Percentiles rank a stretch among this genome's conserved stretches.
Conservation (phyloP, 2,888 invertebrate genomes). For the Meteorus cinctellus region DNA sequence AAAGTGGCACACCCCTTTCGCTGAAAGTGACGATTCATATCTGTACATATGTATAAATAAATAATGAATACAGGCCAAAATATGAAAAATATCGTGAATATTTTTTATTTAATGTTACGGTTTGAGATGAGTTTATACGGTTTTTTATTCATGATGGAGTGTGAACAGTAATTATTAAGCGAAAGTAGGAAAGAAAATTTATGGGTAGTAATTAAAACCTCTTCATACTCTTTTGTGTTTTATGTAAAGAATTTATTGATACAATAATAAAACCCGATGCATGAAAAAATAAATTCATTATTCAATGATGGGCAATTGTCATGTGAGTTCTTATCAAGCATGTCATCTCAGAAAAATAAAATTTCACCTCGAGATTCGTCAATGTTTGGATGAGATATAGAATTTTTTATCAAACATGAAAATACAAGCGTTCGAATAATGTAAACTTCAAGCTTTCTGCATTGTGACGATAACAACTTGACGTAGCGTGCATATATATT, state of each 20-base stretch:
- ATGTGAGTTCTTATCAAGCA: too few relatives aligned
- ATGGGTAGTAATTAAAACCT: too few relatives aligned
- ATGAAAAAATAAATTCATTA: too few relatives aligned
- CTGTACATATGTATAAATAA: not conserved
- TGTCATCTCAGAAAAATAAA: too few relatives aligned
- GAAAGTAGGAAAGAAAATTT: too few relatives aligned
- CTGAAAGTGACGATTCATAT: not conserved
- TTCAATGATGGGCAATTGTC: too few relatives aligned
- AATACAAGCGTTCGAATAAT: not conserved
- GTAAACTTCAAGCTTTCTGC: not conserved
- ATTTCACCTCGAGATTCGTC: too few relatives aligned
- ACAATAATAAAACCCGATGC: too few relatives aligned
- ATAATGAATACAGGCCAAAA: not conserved
- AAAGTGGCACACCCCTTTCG: conserved; percentile 31
- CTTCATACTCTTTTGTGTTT: too few relatives aligned
- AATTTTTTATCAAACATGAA: not conserved
- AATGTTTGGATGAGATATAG: too few relatives aligned
- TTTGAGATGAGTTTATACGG: not conserved
- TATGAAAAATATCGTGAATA: not conserved
- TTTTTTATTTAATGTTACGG: too few relatives aligned
- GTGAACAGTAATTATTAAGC: too few relatives aligned
- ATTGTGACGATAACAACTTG: not conserved
- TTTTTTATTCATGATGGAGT: not conserved
- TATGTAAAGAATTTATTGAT: not conserved
- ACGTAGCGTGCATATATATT: not conserved